These are phyloP conservation scores for Ophion obscuratus DNA, from an alignment of 2,888 invertebrate species.

Conservation along the genomic window DNA sequence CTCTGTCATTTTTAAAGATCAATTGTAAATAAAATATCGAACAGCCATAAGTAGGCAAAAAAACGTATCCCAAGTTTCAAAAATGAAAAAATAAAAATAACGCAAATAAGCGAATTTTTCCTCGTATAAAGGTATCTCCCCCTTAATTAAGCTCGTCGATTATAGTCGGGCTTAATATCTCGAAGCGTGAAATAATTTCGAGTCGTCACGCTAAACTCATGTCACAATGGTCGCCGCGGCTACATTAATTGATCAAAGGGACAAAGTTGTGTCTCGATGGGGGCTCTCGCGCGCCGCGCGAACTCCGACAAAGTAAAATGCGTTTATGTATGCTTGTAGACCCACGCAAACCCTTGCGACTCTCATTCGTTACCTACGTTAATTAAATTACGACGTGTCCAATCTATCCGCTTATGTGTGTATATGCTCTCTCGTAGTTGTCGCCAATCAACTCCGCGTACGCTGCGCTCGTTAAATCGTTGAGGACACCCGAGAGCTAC, in stretches of 20 bases:
- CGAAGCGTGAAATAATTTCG: too few species aligned
- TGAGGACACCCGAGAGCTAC: slow-evolving; percentile 4
- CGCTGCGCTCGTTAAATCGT: slow-evolving; percentile 61
- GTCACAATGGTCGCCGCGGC: not conserved
- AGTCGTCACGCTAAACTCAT: not conserved
- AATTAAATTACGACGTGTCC: slow-evolving; percentile 65
- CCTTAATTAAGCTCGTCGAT: too few species aligned
- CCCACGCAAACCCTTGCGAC: slow-evolving; percentile 6
- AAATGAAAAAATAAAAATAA: too few species aligned
- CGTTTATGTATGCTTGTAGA: not conserved
- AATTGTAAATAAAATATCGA: too few species aligned
- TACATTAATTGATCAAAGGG: slow-evolving; percentile 55
- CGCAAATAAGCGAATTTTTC: too few species aligned
- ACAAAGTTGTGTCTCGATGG: slow-evolving; percentile 44
- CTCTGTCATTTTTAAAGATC: too few species aligned
- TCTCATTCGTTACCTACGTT: slow-evolving; percentile 60
- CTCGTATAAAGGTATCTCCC: too few species aligned
- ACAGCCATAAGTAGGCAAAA: too few species aligned
- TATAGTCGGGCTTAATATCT: too few species aligned
- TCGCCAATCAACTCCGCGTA: slow-evolving; percentile 59
- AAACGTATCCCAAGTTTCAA: too few species aligned
- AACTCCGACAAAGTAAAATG: slow-evolving; percentile 16
- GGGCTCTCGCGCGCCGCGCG: not conserved
- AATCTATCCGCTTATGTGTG: slow-evolving; percentile 62
- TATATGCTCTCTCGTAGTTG: slow-evolving; percentile 44